These are phyloP conservation scores for Chionodraco myersi DNA, from an alignment of 2,113 vertebrate genomes.

Conservation along the genomic window DNA sequence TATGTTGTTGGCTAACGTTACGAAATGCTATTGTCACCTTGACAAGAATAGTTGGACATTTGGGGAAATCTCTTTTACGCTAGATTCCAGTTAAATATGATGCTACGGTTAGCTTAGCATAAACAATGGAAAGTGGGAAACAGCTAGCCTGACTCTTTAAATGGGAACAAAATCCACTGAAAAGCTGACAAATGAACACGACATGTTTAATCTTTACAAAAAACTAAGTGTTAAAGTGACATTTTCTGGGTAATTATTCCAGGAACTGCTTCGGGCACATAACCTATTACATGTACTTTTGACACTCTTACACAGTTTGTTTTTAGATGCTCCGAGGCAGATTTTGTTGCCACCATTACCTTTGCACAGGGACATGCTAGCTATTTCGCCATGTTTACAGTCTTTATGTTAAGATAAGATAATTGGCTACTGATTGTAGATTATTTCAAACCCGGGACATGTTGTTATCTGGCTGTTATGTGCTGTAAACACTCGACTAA, in stretches of 20 bases:
- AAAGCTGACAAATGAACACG: neutral
- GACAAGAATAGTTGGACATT: neutral
- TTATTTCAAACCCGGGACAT: no score
- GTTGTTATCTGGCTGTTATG: no score
- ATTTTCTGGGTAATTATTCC: neutral
- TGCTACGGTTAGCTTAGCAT: neutral
- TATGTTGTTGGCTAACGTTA: conserved; percentile 13
- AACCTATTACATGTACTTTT: neutral
- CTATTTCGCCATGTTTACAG: neutral
- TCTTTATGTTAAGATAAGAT: conserved; percentile 3
- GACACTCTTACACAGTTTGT: neutral
- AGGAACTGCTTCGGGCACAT: neutral
- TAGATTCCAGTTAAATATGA: neutral
- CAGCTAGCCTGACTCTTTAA: neutral
- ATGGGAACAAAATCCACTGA: neutral
- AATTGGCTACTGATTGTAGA: conserved; percentile 13
- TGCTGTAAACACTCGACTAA: no score
- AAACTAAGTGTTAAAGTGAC: neutral
- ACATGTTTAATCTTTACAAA: neutral
- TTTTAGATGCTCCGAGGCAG: neutral
- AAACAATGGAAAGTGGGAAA: neutral
- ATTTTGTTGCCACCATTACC: neutral
- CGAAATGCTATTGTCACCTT: conserved; percentile 19
- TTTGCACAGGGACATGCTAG: conserved; percentile 13
- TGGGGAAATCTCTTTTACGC: neutral